A percentile compares a stretch with the other conserved stretches of the same genome.
These are phyloP conservation scores for Pelusios castaneus DNA, from an alignment of 2,113 vertebrate species.

Conservation along the genomic window DNA sequence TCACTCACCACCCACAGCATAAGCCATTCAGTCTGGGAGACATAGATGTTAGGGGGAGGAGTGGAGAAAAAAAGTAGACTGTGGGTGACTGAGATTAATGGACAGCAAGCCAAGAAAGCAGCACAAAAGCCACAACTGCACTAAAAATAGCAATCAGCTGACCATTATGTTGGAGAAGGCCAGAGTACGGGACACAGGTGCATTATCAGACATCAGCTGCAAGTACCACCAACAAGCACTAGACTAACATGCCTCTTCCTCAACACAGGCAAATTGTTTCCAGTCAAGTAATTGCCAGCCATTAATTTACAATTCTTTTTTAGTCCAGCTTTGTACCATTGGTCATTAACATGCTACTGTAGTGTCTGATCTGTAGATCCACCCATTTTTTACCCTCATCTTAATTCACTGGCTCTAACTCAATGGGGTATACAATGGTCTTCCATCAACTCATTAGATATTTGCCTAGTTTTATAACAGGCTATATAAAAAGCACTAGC, in stretches of 20 bases:
- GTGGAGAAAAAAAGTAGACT: neutral
- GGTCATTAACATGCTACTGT: neutral
- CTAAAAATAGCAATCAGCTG: neutral
- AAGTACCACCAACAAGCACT: fast-evolving
- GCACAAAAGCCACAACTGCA: neutral
- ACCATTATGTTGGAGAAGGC: neutral
- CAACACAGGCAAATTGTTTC: neutral
- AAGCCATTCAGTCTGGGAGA: neutral
- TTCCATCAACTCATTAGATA: no score
- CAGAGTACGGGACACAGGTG: neutral
- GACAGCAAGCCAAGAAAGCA: neutral
- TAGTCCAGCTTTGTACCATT: neutral
- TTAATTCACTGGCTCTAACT: no score
- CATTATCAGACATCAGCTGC: neutral
- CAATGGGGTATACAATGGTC: no score
- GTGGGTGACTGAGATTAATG: neutral
- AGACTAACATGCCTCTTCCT: neutral
- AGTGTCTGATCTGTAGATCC: neutral
- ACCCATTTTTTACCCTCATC: neutral
- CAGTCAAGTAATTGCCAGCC: neutral
- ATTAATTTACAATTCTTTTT: neutral
- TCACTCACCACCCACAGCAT: neutral
- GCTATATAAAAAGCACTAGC: no score
- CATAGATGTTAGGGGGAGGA: neutral
- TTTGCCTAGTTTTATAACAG: no score